Base-by-base conservation (phyloP, 1,140 invertebrate genomes). In the Microvelia longipes region DNA sequence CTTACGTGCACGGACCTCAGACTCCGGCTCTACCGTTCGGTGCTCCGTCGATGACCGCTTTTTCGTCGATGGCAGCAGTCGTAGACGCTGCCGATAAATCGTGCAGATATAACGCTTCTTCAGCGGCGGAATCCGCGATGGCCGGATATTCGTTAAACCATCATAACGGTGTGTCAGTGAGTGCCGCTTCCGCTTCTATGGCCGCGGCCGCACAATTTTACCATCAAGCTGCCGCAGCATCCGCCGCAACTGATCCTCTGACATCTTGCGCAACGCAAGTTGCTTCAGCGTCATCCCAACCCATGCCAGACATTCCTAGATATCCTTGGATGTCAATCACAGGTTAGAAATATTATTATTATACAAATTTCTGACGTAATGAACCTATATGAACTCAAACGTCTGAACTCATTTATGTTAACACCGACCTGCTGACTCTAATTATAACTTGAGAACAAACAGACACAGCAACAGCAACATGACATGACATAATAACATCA, bases 321-420 rank as follows among this genome's bases (percentile, higher is more conserved):
- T 95, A 95, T 80, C 93, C 93, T n/a, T 96, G 93, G 93, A 95
- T 96, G 92, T 92, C 92, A 75, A 93, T 95, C 79, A 94, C 92
- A 84, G 93, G 93, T 95, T 86, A 90, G 86, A 86, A 19, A 68
- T 2, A 2, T 28, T 27, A n/a, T n/a, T n/a, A n/a, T n/a, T n/a
- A n/a, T 63, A n/a, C n/a, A n/a, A n/a, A n/a, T n/a, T n/a, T n/a
- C n/a, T n/a, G n/a, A n/a, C n/a, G n/a, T n/a, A n/a, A n/a, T n/a
- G n/a, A n/a, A n/a, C n/a, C n/a, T n/a, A n/a, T 60, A 60, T 60
- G 50, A 24, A n/a, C n/a, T 26, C 2, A 63, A 63, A 63, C n/a
- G 50, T 60, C 50, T 60, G 11, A n/a, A 60, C n/a, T 60, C 50
- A 60, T 13, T 11, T 60, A 60, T 13, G 50, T n/a, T 60, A 11